Evolutionary conservation across 2,888 invertebrate species (phyloP).

Genomic region (Catocala nupta): DNA sequence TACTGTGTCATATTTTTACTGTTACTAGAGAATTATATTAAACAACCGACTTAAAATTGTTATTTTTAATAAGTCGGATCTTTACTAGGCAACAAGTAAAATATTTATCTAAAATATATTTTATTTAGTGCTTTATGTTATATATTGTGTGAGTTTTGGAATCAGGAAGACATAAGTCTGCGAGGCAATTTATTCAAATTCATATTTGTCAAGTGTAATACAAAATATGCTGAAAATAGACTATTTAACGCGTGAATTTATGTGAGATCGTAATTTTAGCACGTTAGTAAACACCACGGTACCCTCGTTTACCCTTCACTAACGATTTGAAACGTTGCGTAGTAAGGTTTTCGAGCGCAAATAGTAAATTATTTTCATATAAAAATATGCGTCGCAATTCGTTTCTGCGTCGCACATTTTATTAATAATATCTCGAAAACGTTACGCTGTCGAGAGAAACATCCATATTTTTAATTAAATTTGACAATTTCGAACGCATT

Average conservation of each 20-base stretch:
- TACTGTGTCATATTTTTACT: constrained; percentile 22
- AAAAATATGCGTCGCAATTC: background rate
- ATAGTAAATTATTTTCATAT: too few species aligned
- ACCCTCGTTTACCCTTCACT: constrained; percentile 16
- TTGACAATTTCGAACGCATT: too few species aligned
- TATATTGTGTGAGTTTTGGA: background rate
- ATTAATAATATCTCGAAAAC: background rate
- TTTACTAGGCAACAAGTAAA: too few species aligned
- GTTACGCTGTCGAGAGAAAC: background rate
- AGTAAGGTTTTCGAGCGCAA: too few species aligned
- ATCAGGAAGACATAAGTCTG: constrained; percentile 11
- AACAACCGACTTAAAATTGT: constrained; percentile 1
- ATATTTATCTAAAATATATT: background rate
- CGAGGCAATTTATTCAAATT: constrained; percentile 3
- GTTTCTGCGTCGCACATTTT: background rate
- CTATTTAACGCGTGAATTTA: constrained; percentile 29
- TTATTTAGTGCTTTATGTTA: constrained; percentile 4
- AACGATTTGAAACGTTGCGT: background rate
- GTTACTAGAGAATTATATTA: constrained; percentile 11
- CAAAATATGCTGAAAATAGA: constrained; percentile 14
- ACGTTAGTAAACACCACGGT: constrained; percentile 3
- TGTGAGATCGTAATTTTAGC: constrained; percentile 13
- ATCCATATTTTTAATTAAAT: too few species aligned
- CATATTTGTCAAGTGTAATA: constrained; percentile 9
- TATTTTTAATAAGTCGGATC: too few species aligned